Evolutionary conservation across 1,140 invertebrate genomes (phyloP), one percentile per base, ranked within the genome.

Genomic region (Drosophila micromelanica): DNA sequence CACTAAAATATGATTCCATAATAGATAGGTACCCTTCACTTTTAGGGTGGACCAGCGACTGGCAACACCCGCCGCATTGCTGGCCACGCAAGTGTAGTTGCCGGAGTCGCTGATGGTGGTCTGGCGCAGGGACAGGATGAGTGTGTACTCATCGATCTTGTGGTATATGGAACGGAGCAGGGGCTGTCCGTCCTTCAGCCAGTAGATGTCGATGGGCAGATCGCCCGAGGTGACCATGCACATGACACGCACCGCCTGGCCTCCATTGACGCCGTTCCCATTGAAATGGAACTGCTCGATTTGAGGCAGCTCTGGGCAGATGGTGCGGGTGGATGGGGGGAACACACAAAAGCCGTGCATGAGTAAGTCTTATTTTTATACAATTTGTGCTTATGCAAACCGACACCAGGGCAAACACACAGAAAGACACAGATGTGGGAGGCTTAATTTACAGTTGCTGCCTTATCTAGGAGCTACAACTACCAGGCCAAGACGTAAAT

Each of bases 161-260:
- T 91, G 56, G 89, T 91, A 81, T 48, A 84, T 76, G 78, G 82
- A 80, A 51, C 84, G 61, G 68, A 82, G 27, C 51, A 91, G 72
- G 45, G 92, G 90, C 65, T 92, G 90, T n/a, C 82, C 80, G 70
- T 93, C 91, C 63, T 93, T 93, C 32, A 91, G 84, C 96, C 96
- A 96, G 67, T 91, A 92, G 52, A 96, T 94, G 48, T 94, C 92
- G 51, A 96, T 93, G 57, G 96, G 96, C 65, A 93, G 92, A 91
- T 96, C 96, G 35, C 95, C 96, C 59, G 94, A 94, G 76, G 93
- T 94, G 37, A 96, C 94, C 91, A 95, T 94, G 91, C 96, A 96
- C 77, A 95, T 94, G 70, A 96, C 93, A 71, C 95, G 94, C 38
- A 95, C 94, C 42, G 95, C 93, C 78, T 95, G 95, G 30, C 95